A percentile compares a stretch with the other conserved stretches of the same genome.
These are phyloP conservation scores for Synergus umbraculus DNA, from an alignment of 2,888 invertebrate genomes.

Conservation along the genomic window DNA sequence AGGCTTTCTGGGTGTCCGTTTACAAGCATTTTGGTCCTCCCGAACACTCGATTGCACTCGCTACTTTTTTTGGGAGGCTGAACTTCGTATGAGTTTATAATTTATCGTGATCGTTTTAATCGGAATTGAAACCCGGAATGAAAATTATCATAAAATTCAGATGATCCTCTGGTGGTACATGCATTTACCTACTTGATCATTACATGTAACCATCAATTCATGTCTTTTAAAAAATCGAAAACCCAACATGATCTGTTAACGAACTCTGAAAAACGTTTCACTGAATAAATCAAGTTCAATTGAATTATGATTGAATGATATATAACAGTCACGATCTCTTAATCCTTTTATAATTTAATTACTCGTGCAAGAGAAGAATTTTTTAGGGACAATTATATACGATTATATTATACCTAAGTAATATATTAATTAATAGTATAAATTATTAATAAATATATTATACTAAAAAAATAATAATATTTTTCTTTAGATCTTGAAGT, in stretches of 20 bases:
- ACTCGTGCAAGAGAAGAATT: too few relatives aligned
- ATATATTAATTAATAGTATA: not conserved
- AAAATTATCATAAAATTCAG: constrained; percentile 28
- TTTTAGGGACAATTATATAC: too few relatives aligned
- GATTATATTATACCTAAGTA: too few relatives aligned
- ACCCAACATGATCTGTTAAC: constrained; percentile 7
- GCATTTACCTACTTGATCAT: not conserved
- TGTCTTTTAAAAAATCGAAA: not conserved
- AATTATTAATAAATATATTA: not conserved
- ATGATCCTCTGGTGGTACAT: constrained; percentile 24
- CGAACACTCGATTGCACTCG: not conserved
- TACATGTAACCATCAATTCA: constrained; percentile 1
- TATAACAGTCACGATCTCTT: not conserved
- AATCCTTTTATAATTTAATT: too few relatives aligned
- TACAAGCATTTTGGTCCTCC: not conserved
- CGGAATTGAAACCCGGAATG: constrained; percentile 29
- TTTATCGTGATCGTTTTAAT: constrained; percentile 12
- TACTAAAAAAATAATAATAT: not conserved
- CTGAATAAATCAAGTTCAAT: not conserved
- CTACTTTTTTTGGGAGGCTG: not conserved
- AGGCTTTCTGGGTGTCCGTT: not conserved
- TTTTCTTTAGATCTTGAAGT: not conserved
- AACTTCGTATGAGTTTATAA: constrained; percentile 1
- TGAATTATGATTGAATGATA: not conserved
- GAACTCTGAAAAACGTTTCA: not conserved